Percentiles rank a stretch among this genome's conserved stretches.
Evolutionary conservation across 2,113 vertebrate species (phyloP).

Genomic region (Corvus hawaiiensis): DNA sequence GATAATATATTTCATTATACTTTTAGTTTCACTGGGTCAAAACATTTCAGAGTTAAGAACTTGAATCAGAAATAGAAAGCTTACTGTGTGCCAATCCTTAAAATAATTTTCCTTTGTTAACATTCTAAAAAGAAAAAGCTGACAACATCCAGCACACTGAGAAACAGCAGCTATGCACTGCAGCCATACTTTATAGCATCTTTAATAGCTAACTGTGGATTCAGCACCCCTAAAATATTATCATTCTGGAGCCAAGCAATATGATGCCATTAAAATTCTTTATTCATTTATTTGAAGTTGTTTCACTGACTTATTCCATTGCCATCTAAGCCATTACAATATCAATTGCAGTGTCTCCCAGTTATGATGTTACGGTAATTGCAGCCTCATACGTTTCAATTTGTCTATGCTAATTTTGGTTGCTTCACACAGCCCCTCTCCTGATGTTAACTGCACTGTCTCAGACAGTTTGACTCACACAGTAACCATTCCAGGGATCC

Average conservation of each 20-base stretch:
- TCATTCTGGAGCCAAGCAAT: background rate
- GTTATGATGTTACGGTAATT: background rate
- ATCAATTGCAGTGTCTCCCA: background rate
- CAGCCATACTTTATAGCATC: background rate
- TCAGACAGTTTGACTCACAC: background rate
- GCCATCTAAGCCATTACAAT: background rate
- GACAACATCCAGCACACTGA: background rate
- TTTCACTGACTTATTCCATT: slow-evolving; percentile 23
- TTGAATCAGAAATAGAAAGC: background rate
- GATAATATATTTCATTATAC: background rate
- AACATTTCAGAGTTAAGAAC: background rate
- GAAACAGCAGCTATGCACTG: background rate
- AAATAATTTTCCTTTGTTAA: background rate
- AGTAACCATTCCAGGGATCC: background rate
- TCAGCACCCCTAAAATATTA: background rate
- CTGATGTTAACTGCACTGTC: background rate
- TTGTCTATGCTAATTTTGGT: slow-evolving; percentile 20
- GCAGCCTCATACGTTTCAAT: background rate
- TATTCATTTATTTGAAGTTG: background rate
- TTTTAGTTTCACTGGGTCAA: background rate
- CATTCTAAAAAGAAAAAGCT: background rate
- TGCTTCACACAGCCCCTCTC: background rate
- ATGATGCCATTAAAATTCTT: background rate
- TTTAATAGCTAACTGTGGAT: background rate
- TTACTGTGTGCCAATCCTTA: background rate